Percentiles rank a stretch among this genome's conserved stretches.
Conservation (phyloP, 2,113 vertebrate genomes). For the Cyanoramphus novaezelandiae region DNA sequence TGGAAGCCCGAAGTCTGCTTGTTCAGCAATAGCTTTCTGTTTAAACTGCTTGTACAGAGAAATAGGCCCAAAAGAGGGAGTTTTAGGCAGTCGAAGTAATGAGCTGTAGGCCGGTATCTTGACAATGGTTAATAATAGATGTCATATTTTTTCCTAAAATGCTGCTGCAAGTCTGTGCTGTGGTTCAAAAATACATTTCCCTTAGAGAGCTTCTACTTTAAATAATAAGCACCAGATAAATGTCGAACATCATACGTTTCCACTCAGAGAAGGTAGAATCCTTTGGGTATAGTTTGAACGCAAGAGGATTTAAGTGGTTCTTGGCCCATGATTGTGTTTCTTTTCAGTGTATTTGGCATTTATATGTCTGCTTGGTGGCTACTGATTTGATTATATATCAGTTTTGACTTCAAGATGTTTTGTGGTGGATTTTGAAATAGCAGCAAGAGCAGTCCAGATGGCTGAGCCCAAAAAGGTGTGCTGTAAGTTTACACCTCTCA, state of each 20-base stretch:
- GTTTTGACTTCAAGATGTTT: not conserved
- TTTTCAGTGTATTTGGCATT: not conserved
- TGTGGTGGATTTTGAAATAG: not conserved
- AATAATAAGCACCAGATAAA: not conserved
- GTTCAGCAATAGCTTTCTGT: slow-evolving; percentile 12
- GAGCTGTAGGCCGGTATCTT: slow-evolving; percentile 44
- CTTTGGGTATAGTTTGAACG: not conserved
- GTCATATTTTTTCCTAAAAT: slow-evolving; percentile 33
- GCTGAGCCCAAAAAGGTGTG: not conserved
- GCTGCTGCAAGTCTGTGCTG: slow-evolving; percentile 4
- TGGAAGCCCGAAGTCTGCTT: slow-evolving; percentile 7
- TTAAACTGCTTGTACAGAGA: slow-evolving; percentile 3
- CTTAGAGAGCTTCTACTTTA: not conserved
- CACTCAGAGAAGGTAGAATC: not conserved
- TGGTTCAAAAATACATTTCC: slow-evolving; percentile 29
- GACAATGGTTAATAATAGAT: slow-evolving; percentile 58
- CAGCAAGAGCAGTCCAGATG: not conserved
- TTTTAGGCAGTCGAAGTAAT: slow-evolving; percentile 39
- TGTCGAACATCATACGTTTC: not conserved
- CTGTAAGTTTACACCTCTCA: not conserved
- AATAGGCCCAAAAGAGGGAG: slow-evolving; percentile 5
- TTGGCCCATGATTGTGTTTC: not conserved
- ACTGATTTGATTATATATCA: not conserved
- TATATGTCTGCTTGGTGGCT: not conserved
- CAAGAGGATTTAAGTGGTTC: not conserved